phyloP scores from a whole-genome alignment of 1,140 invertebrate species.

The Panagrolaimus sp. region DNA sequence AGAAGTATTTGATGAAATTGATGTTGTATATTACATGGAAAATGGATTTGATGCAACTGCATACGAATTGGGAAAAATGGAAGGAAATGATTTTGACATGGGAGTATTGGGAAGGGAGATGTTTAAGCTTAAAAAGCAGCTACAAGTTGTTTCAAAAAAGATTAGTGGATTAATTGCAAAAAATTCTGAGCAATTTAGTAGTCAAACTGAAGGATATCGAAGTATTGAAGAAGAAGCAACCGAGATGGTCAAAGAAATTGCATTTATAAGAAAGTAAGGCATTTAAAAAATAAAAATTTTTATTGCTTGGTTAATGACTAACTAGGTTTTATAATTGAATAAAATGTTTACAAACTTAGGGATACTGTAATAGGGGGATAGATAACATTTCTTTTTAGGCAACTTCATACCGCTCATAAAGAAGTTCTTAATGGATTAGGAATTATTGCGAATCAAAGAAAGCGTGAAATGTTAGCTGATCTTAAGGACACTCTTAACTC shows the following conservation, averaged over 20 bases:
- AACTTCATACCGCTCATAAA: conserved; percentile 9
- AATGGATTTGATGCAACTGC: conserved; percentile 35
- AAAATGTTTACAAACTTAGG: background rate
- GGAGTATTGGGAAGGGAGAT: conserved; percentile 36
- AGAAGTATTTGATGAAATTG: conserved; percentile 42
- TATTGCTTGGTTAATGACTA: too few species aligned
- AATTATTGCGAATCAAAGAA: conserved; percentile 32
- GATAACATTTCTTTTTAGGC: conserved; percentile 2
- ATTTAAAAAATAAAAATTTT: background rate
- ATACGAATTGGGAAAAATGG: conserved; percentile 35
- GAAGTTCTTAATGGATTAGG: conserved; percentile 15
- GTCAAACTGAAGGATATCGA: conserved; percentile 35
- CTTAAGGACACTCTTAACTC: conserved; percentile 24
- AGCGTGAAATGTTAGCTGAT: conserved; percentile 17
- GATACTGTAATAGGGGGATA: too few species aligned
- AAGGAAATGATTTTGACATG: conserved; percentile 32
- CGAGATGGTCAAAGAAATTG: conserved; percentile 23
- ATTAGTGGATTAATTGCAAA: conserved; percentile 36
- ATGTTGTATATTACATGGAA: conserved; percentile 35
- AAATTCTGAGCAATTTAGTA: conserved; percentile 31
- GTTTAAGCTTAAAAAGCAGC: conserved; percentile 39
- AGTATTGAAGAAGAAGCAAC: conserved; percentile 23
- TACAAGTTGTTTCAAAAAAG: conserved; percentile 45
- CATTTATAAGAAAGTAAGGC: conserved; percentile 23
- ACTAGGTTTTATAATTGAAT: conserved; percentile 31